Percentiles rank a stretch among this genome's conserved stretches.
Evolutionary conservation across 2,113 vertebrate species (phyloP).

Genomic region (Corythornis cristatus): DNA sequence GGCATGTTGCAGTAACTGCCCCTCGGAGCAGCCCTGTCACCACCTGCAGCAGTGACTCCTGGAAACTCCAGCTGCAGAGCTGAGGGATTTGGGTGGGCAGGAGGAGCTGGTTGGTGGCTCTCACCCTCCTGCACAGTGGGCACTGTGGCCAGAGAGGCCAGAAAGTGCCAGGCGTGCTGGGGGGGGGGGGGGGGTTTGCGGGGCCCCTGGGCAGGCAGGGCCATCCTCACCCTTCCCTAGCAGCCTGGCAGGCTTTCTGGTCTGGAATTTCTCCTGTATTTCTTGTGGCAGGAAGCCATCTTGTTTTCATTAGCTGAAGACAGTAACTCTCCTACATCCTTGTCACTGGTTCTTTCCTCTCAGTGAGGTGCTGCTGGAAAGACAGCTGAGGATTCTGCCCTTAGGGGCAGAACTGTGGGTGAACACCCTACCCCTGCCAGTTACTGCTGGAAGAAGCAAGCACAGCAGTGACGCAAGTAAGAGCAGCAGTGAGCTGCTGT

Average conservation of each 20-base stretch:
- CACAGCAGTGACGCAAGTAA: background rate
- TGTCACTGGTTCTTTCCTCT: background rate
- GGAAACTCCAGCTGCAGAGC: background rate
- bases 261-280: conserved; percentile 2
- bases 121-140: background rate
- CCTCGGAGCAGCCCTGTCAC: background rate
- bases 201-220: background rate
- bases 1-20: background rate
- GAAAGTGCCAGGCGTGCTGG: background rate
- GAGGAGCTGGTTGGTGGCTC: background rate
- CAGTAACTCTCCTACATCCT: background rate
- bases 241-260: background rate
- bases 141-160: background rate
- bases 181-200: background rate
- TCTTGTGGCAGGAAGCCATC: conserved; percentile 4
- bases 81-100: background rate
- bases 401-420: too few relatives aligned
- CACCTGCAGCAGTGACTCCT: background rate
- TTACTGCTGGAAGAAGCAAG: background rate
- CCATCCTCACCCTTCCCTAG: background rate
- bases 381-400: background rate
- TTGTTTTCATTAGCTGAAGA: background rate
- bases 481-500: background rate
- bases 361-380: background rate
- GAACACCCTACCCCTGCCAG: background rate